phyloP scores from a whole-genome alignment of 2,797 vertebrate species.

The Mareca penelope region DNA sequence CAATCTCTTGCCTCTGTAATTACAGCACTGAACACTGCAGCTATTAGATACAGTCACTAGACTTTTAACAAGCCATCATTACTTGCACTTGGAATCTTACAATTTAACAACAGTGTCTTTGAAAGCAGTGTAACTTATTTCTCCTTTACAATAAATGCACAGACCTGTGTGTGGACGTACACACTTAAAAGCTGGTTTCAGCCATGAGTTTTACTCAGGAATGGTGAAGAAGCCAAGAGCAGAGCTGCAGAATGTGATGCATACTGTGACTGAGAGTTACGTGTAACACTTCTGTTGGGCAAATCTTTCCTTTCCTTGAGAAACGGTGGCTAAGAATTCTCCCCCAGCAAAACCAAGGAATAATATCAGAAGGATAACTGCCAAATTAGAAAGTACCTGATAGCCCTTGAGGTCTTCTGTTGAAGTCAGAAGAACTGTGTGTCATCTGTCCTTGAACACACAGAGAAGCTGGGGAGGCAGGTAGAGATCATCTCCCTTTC shows the following conservation, averaged over 20 bases:
- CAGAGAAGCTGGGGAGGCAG: not conserved
- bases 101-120: not conserved
- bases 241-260: not conserved
- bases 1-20: constrained; percentile 59
- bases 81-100: not conserved
- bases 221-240: not conserved
- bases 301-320: not conserved
- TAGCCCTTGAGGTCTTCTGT: not conserved
- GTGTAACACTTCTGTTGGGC: not conserved
- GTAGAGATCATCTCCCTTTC: not conserved
- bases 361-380: not conserved
- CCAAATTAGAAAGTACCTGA: not conserved
- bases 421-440: not conserved
- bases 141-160: not conserved
- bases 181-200: not conserved
- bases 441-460: not conserved
- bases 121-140: not conserved
- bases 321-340: not conserved
- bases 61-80: constrained; percentile 46
- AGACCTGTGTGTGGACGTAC: not conserved
- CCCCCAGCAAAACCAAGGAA: not conserved
- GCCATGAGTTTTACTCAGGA: not conserved
- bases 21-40: constrained; percentile 4
- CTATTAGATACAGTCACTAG: constrained; percentile 48
- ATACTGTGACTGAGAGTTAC: accelerated